Percentiles rank a stretch among this genome's conserved stretches.
phyloP scores from a whole-genome alignment of 2,888 invertebrate genomes.

The Phasia obesa region DNA sequence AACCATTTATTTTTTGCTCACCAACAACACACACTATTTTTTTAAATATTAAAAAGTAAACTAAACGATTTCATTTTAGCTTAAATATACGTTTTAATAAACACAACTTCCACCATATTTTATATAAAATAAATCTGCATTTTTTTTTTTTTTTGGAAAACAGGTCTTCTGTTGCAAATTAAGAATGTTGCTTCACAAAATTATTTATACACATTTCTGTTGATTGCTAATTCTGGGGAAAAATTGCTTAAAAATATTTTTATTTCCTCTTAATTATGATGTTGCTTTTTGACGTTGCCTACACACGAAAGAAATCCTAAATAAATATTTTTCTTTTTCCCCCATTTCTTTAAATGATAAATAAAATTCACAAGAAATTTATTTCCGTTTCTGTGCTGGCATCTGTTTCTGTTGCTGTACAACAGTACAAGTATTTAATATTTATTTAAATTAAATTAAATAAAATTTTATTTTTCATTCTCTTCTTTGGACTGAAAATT shows the following conservation, averaged over 20 bases:
- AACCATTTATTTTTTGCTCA: constrained; percentile 17
- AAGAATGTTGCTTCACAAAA: constrained; percentile 3
- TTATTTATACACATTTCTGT: neutral
- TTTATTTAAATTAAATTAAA: constrained; percentile 52
- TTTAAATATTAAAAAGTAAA: constrained; percentile 8
- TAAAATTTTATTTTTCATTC: constrained; percentile 42
- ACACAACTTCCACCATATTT: neutral
- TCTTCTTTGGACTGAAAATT: constrained; percentile 13
- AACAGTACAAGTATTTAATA: constrained; percentile 44
- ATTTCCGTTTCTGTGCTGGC: constrained; percentile 14
- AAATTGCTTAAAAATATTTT: constrained; percentile 28
- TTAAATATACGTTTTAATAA: constrained; percentile 23
- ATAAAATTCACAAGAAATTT: constrained; percentile 27
- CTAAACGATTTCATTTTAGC: constrained; percentile 21
- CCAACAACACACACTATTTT: neutral
- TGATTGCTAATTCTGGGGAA: constrained; percentile 28
- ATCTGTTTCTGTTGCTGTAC: neutral
- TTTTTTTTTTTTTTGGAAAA: constrained; percentile 2
- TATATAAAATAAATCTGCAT: constrained; percentile 5
- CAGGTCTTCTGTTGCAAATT: constrained; percentile 36
- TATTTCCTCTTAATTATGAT: constrained; percentile 48
- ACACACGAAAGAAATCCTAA: constrained; percentile 26
- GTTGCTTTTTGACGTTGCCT: constrained; percentile 7
- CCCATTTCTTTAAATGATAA: constrained; percentile 21
- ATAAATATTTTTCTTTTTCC: constrained; percentile 39